Base-by-base conservation (phyloP, 2,888 invertebrate species). In the Eupsilia transversa region DNA sequence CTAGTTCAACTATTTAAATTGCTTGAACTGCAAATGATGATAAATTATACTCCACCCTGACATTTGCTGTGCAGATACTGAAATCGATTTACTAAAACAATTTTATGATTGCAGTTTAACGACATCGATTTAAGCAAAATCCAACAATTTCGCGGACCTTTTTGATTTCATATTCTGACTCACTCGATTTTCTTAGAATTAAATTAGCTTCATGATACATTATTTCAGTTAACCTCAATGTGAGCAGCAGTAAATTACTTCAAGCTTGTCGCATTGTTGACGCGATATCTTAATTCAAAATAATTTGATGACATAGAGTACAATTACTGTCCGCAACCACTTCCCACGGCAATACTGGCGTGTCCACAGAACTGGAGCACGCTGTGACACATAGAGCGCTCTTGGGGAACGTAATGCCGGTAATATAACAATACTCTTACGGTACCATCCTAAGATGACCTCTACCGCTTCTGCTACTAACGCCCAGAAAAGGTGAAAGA, bases 321-420 rank as follows among this genome's bases (percentile, higher is more conserved):
- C 85, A 87, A 92, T 92, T 92, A 92, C 90, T 89, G 91, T 89
- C 87, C 86, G 89, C 92, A 92, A 92, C 91, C 90, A 92, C 93
- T 94, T 95, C 94, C 94, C 95, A 95, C 94, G 94, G 82, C 79
- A 84, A 90, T 90, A 88, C 88, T 88, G 87, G 82, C 87, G 90
- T 91, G 91, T 90, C 89, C 88, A 91, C 91, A 88, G 92, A 94
- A 94, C 92, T 94, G 86, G 94, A 94, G 92, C 94, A 89, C 86
- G 88, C 88, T 89, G 93, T 94, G 94, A 94, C 94, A 94, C 94
- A 94, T 91, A 91, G 90, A 93, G 87, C 88, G 89, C 90, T 91
- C 90, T 92, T 86, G 85, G 88, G 83, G 89, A 91, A 89, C 88
- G 88, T 92, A 93, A 92, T 93, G 91, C 87, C 84, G 85, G 92